These are phyloP conservation scores for Oscheius onirici DNA, from an alignment of 2,888 invertebrate species.

Conservation along the genomic window DNA sequence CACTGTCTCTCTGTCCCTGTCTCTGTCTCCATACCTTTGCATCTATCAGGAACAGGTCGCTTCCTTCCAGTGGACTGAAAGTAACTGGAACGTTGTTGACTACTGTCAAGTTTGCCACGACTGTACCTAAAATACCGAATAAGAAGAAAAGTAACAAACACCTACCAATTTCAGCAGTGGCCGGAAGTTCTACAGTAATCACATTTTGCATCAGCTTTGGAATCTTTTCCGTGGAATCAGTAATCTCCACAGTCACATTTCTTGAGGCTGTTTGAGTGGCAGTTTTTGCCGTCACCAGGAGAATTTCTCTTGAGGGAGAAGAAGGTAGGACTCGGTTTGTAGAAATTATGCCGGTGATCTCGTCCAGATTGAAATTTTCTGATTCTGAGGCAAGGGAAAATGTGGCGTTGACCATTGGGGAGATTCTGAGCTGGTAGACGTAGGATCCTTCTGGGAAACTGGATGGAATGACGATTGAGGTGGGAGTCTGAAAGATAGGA, in stretches of 20 bases:
- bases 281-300: not conserved
- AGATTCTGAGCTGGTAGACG: slow-evolving; percentile 25
- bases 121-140: slow-evolving; percentile 1
- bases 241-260: slow-evolving; percentile 5
- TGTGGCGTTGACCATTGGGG: not conserved
- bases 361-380: slow-evolving; percentile 14
- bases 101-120: slow-evolving; percentile 11
- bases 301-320: slow-evolving; percentile 6
- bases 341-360: slow-evolving; percentile 11
- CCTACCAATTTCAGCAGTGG: slow-evolving; percentile 6
- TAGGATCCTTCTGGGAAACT: slow-evolving; percentile 26
- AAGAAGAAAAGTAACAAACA: not conserved
- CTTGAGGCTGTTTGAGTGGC: not conserved
- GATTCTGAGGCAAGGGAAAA: slow-evolving; percentile 2
- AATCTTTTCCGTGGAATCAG: not conserved
- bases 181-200: not conserved
- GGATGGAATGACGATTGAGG: slow-evolving; percentile 7
- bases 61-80: slow-evolving; percentile 6
- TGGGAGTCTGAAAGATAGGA: slow-evolving; percentile 13
- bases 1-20: too few relatives aligned
- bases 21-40: not conserved
- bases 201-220: not conserved
- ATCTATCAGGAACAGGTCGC: slow-evolving; percentile 11
- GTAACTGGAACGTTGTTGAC: slow-evolving; percentile 6
- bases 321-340: slow-evolving; percentile 2